These are phyloP conservation scores for Zosterops japonicus DNA, from an alignment of 2,113 vertebrate genomes.

Conservation along the genomic window DNA sequence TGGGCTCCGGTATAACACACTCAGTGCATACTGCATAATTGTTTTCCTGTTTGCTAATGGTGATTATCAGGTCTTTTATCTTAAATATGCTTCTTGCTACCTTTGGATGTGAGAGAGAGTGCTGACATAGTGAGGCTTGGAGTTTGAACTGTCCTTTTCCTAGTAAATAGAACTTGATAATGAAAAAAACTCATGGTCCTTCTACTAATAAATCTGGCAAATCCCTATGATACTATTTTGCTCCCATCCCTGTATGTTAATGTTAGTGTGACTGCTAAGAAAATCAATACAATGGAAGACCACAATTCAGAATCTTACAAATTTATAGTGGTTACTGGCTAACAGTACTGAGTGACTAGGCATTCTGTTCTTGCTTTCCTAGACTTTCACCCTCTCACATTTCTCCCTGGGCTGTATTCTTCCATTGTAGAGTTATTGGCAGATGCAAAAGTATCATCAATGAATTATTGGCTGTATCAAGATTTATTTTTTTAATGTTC, in stretches of 20 bases:
- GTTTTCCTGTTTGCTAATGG: slow-evolving; percentile 37
- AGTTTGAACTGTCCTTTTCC: slow-evolving; percentile 1
- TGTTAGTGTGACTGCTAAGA: background rate
- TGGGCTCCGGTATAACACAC: background rate
- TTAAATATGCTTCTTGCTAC: slow-evolving; percentile 33
- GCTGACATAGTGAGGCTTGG: background rate
- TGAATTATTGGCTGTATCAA: background rate
- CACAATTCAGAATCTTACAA: background rate
- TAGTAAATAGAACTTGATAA: background rate
- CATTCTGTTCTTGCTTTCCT: background rate
- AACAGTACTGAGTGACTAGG: background rate
- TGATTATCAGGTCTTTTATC: slow-evolving; percentile 26
- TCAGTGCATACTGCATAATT: background rate
- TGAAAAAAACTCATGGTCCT: background rate
- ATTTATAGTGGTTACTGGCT: background rate
- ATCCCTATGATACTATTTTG: background rate
- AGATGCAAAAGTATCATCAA: background rate
- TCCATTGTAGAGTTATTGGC: background rate
- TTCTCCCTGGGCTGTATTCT: background rate
- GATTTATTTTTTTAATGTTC: background rate
- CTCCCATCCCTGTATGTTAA: background rate
- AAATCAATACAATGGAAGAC: background rate
- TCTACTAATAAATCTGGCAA: background rate
- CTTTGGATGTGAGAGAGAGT: background rate
- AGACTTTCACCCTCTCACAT: background rate